Conservation (phyloP, 2,113 vertebrate genomes). For the Hystrix cristata region DNA sequence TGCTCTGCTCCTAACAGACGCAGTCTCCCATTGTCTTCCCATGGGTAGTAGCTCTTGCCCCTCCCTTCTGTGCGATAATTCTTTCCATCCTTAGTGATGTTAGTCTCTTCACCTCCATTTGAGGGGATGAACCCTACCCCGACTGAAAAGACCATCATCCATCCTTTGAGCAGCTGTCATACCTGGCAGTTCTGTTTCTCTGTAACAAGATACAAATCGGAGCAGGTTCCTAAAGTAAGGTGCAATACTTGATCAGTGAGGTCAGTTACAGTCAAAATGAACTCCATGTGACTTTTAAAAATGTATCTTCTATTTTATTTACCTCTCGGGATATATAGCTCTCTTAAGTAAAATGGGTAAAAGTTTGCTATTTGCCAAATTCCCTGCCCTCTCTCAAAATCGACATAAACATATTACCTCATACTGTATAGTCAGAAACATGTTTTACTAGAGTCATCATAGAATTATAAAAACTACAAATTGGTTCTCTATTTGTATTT, state of each 20-base stretch:
- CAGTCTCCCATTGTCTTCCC: neutral
- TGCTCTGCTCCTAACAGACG: neutral
- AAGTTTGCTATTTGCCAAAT: neutral
- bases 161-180: neutral
- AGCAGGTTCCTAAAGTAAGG: neutral
- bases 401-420: neutral
- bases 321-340: neutral
- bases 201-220: neutral
- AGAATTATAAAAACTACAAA: neutral
- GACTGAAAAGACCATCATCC: neutral
- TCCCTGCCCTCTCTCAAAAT: accelerated
- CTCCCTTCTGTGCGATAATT: neutral
- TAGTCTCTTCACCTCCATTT: neutral
- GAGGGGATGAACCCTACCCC: neutral
- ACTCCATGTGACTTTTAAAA: neutral
- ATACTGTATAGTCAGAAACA: neutral
- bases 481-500: neutral
- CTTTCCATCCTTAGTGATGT: neutral
- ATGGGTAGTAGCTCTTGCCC: neutral
- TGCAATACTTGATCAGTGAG: neutral
- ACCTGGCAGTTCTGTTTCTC: neutral
- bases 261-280: neutral
- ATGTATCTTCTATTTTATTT: neutral
- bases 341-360: neutral
- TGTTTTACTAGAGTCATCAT: neutral